These are phyloP conservation scores for Cancer borealis DNA, from an alignment of 2,888 invertebrate species.

Conservation along the genomic window DNA sequence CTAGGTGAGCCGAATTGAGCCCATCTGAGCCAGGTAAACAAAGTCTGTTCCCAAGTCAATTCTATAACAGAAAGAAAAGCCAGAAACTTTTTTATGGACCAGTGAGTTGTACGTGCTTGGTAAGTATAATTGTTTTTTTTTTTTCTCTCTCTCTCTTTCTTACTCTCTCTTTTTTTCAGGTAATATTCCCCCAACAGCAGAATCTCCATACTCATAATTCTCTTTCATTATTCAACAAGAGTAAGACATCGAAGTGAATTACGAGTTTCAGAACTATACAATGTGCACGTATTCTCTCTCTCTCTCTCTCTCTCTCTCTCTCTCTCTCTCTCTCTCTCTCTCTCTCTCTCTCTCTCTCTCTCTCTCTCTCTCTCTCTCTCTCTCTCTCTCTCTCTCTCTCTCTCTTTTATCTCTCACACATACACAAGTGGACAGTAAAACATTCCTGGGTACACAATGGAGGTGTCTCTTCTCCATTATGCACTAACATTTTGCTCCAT, in stretches of 20 bases:
- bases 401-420: not conserved
- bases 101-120: not conserved
- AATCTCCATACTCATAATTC: not conserved
- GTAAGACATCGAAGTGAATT: too few relatives aligned
- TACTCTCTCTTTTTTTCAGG: too few relatives aligned
- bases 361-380: conserved; percentile 16
- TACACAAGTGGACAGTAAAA: not conserved
- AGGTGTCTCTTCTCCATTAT: conserved; percentile 23
- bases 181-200: not conserved
- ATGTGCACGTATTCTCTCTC: not conserved
- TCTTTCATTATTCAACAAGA: not conserved
- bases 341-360: conserved; percentile 20
- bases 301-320: conserved; percentile 39
- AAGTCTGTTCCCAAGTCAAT: not conserved
- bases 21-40: not conserved
- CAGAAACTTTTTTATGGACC: not conserved
- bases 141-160: not conserved
- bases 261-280: too few relatives aligned
- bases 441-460: not conserved
- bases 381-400: too few relatives aligned
- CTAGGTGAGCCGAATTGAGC: conserved; percentile 30
- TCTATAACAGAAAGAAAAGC: not conserved
- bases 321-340: conserved; percentile 23
- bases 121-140: not conserved
- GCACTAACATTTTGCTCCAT: not conserved